Conservation (phyloP, 2,888 invertebrate genomes). For the Agrenia bidenticulata region DNA sequence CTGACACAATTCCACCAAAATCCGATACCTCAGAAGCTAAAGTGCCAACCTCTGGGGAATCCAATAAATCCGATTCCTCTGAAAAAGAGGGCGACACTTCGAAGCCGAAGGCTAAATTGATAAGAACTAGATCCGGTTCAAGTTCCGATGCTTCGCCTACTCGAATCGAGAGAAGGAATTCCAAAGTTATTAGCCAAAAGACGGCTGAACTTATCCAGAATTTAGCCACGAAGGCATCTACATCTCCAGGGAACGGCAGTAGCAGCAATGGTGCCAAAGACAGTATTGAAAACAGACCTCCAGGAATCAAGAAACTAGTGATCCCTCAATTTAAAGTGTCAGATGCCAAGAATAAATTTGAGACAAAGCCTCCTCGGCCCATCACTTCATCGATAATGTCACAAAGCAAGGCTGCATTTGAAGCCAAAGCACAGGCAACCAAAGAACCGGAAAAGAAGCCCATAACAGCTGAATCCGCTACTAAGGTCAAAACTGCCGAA, state of each 20-base stretch:
- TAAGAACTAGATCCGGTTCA: conserved; percentile 39
- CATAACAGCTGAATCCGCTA: not conserved
- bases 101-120: conserved; percentile 23
- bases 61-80: conserved; percentile 17
- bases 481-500: conserved; percentile 23
- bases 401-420: conserved; percentile 38
- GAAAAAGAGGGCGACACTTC: conserved; percentile 13
- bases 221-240: conserved; percentile 46
- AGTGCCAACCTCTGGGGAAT: conserved; percentile 8
- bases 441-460: not conserved
- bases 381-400: conserved; percentile 34
- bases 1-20: conserved; percentile 4
- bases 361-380: conserved; percentile 47
- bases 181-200: conserved; percentile 52
- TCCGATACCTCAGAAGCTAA: conserved; percentile 6
- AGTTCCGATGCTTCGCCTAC: conserved; percentile 46
- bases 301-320: conserved; percentile 68
- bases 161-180: conserved; percentile 48
- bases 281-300: conserved; percentile 42
- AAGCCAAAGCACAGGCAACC: conserved; percentile 34
- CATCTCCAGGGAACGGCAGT: conserved; percentile 16
- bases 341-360: conserved; percentile 79
- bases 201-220: conserved; percentile 52
- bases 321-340: conserved; percentile 81
- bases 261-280: conserved; percentile 13